Base-by-base conservation (phyloP, 2,113 vertebrate genomes). In the Hemicordylus capensis region DNA sequence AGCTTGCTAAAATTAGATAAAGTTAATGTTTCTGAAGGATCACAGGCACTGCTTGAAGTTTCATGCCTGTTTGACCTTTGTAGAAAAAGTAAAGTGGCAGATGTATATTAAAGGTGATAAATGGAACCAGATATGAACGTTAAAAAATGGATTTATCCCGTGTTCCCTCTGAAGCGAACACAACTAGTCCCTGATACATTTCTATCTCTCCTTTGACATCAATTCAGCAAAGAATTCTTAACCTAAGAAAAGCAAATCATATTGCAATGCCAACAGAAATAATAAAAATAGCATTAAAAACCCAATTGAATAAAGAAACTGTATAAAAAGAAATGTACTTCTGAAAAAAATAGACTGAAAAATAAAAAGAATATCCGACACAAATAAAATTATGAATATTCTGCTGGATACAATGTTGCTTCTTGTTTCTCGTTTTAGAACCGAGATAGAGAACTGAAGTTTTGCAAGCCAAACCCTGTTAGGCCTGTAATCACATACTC, bases 251-350 rank as follows among this genome's bases (percentile, higher is more conserved):
- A 56, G 7, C 51, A 59, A 76, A 39, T 11, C 70, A 37, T 84
- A 89, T 86, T 20, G 70, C 54, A 59, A 24, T 44, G 51, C 59
- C 51, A 31, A 59, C 17, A 70, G 26, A 9, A 22, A 44, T n/a
- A 89, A 19, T 31, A 59, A 89, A 89, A 22, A 67, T 84, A 80
- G 81, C 51, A 84, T 3, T 1, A 67, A 89, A 78, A 54, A 64
- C n/a, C 4, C n/a, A 64, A 64, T 64, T 12, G 8, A 34, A 59
- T 22, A 59, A 59, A 31, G 63, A 37, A 67, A 19, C 11, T 20
- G 37, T 15, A 22, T 24, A 44, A 44, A 19, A 44, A 46, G 11
- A 20, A 44, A 72, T 22, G 61, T n/a, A 31, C n/a, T 64, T 64
- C 28, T 64, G 26, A 64, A n/a, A 31, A 64, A 64, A 64, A n/a